These are phyloP conservation scores for Hystrix cristata DNA, from an alignment of 2,113 vertebrate genomes.

Conservation along the genomic window DNA sequence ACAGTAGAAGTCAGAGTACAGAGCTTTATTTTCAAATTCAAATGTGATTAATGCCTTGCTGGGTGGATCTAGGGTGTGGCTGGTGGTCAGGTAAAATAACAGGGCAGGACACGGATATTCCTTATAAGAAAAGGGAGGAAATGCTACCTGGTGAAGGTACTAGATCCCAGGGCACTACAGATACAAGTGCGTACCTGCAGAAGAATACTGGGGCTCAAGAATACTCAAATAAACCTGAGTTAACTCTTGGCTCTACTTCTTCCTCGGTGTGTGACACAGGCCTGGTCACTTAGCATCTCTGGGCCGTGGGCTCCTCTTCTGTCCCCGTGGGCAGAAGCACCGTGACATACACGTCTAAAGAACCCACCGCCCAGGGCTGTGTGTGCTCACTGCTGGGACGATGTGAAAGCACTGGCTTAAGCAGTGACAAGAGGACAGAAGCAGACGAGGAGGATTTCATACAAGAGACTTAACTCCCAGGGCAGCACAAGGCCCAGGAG, in stretches of 20 bases:
- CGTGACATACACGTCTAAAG: neutral
- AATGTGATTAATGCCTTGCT: neutral
- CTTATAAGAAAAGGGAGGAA: neutral
- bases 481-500: neutral
- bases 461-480: neutral
- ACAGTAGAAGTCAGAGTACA: neutral
- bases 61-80: neutral
- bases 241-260: neutral
- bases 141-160: neutral
- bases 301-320: neutral
- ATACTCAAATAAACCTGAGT: neutral
- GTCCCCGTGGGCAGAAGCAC: neutral
- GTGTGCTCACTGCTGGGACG: neutral
- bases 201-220: neutral
- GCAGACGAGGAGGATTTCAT: neutral
- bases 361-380: too few relatives aligned
- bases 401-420: neutral
- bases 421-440: neutral
- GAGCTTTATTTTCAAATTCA: neutral
- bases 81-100: neutral
- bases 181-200: neutral
- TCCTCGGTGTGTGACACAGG: neutral
- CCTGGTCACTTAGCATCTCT: too few relatives aligned
- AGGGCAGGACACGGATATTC: neutral
- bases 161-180: neutral